Evolutionary conservation across 2,888 invertebrate species (phyloP).

Genomic region (Stenchaetothrips biformis): DNA sequence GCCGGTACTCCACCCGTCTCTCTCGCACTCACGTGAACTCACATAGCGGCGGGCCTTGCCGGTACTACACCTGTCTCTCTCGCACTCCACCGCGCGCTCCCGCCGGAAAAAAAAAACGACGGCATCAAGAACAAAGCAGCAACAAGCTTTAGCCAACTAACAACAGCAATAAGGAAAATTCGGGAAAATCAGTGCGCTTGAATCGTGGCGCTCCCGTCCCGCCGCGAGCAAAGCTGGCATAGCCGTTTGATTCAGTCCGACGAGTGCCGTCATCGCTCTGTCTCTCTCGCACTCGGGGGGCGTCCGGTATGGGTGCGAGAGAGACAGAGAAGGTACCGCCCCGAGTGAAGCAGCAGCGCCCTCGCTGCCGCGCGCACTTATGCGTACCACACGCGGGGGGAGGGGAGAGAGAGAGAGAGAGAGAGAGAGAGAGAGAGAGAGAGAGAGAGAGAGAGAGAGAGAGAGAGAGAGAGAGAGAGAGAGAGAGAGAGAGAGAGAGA

Average conservation of each 20-base stretch:
- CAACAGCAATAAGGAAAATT: no score
- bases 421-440: not conserved
- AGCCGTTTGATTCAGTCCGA: not conserved
- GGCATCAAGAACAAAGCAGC: no score
- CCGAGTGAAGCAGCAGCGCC: not conserved
- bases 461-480: no score
- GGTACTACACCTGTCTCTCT: not conserved
- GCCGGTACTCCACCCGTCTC: not conserved
- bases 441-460: no score
- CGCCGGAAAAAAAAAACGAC: no score
- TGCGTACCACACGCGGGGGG: not conserved
- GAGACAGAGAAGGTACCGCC: not conserved
- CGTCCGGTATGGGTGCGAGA: not conserved
- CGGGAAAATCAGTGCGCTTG: no score
- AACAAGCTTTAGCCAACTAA: no score
- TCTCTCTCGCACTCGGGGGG: not conserved
- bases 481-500: no score
- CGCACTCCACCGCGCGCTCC: not conserved
- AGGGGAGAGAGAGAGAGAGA: not conserved
- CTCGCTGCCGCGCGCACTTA: not conserved
- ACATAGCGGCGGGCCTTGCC: not conserved
- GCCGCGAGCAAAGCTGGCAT: not conserved
- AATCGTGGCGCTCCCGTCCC: not conserved
- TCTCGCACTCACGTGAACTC: not conserved
- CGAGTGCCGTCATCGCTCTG: not conserved